phyloP scores from a whole-genome alignment of 2,113 vertebrate species.

The Melanocharis versteri region DNA sequence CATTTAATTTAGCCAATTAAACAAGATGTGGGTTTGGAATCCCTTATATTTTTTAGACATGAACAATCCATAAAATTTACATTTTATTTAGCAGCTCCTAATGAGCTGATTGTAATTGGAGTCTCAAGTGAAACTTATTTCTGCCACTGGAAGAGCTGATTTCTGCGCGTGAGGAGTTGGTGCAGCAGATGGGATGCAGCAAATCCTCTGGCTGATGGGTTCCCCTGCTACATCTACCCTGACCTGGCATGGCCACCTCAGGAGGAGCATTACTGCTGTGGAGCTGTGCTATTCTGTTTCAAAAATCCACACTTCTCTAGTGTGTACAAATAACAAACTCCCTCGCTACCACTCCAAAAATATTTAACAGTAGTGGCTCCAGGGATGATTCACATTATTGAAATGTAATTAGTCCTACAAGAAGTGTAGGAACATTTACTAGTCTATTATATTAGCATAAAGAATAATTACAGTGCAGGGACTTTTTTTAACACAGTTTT shows the following conservation, averaged over 20 bases:
- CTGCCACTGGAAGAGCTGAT: background rate
- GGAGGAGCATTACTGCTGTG: background rate
- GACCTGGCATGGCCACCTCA: background rate
- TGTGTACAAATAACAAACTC: conserved; percentile 59
- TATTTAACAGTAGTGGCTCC: conserved; percentile 38
- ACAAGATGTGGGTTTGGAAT: background rate
- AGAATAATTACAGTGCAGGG: conserved; percentile 38
- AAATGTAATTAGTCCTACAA: conserved; percentile 58
- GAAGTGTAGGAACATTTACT: conserved; percentile 19
- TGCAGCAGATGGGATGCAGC: background rate
- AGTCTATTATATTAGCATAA: conserved; percentile 26
- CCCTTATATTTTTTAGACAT: background rate
- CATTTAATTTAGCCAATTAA: background rate
- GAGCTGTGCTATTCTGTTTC: background rate
- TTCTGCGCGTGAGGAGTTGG: background rate
- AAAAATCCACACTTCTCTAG: background rate
- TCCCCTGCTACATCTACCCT: background rate
- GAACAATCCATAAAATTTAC: background rate
- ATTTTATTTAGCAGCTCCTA: background rate
- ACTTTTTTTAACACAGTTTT: background rate
- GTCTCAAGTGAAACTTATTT: background rate
- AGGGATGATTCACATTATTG: conserved; percentile 43
- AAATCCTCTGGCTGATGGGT: background rate
- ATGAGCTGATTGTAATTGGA: background rate
- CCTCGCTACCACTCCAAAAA: background rate